Evolutionary conservation across 1,140 invertebrate genomes (phyloP).

Genomic region (Holcopasites calliopsidis): DNA sequence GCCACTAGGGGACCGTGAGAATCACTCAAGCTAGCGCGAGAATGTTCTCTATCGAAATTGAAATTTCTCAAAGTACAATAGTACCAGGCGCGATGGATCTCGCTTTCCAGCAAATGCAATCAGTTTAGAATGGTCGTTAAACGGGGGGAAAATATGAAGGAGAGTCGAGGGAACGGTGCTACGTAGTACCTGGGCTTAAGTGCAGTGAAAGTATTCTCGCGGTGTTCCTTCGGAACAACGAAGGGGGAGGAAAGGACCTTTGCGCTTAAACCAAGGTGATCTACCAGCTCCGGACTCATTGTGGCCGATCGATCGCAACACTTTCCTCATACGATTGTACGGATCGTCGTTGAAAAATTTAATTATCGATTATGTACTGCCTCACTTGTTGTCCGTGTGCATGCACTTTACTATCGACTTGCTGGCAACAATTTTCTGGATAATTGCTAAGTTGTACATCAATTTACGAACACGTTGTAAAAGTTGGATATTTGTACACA

Average conservation of each 20-base stretch:
- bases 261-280: conserved; percentile 53
- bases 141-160: not conserved
- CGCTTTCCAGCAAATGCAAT: not conserved
- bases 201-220: conserved; percentile 48
- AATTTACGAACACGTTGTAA: too few relatives aligned
- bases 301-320: not conserved
- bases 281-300: conserved; percentile 1
- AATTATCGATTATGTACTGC: too few relatives aligned
- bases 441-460: too few relatives aligned
- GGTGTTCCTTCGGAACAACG: conserved; percentile 1
- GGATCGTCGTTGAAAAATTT: not conserved
- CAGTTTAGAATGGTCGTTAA: conserved; percentile 17
- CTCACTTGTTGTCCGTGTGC: too few relatives aligned
- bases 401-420: not conserved
- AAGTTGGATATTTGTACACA: too few relatives aligned
- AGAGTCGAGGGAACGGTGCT: conserved; percentile 15
- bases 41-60: conserved; percentile 6
- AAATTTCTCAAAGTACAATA: not conserved
- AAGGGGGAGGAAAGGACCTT: conserved; percentile 29
- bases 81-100: not conserved
- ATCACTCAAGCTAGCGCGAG: not conserved
- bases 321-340: not conserved
- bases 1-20: not conserved
- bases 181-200: conserved; percentile 18
- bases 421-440: too few relatives aligned